Conservation (phyloP, 30 jellyfish, hydroid and myxozoan genomes). For the Aurelia aurita complex sp. Pacific region DNA sequence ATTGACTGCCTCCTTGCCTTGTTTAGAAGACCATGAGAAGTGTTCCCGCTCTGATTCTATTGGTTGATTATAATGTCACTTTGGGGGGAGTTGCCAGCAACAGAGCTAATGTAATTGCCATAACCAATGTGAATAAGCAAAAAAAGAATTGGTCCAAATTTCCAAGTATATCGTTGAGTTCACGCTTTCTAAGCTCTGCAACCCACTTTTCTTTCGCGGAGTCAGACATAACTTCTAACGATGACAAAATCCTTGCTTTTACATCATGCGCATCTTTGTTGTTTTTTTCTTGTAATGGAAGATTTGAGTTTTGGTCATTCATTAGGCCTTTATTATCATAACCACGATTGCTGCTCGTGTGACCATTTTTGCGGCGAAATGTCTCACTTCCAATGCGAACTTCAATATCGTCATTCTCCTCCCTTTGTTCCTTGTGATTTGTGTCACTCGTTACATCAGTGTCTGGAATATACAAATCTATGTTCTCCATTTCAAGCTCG, state of each 20-base stretch:
- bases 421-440: background rate
- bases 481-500: slow-evolving; percentile 16
- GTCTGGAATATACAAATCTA: slow-evolving; percentile 5
- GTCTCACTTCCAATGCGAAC: no score
- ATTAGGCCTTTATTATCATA: no score
- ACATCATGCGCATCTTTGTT: background rate
- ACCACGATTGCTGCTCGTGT: no score
- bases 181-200: slow-evolving; percentile 1
- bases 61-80: background rate
- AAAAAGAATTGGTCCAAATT: slow-evolving; percentile 42
- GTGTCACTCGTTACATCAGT: background rate
- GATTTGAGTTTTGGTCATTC: no score
- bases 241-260: background rate
- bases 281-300: background rate
- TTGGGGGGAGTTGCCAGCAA: slow-evolving; percentile 43
- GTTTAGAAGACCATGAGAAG: no score
- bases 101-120: slow-evolving; percentile 10
- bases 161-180: background rate
- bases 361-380: no score
- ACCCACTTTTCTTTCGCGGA: slow-evolving; percentile 19
- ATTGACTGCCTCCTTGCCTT: no score
- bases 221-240: slow-evolving; percentile 23
- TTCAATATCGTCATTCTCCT: no score
- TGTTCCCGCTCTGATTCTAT: no score
- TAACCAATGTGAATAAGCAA: slow-evolving; percentile 34